phyloP scores from a whole-genome alignment of 2,797 vertebrate species.

The Peromyscus nudipes region DNA sequence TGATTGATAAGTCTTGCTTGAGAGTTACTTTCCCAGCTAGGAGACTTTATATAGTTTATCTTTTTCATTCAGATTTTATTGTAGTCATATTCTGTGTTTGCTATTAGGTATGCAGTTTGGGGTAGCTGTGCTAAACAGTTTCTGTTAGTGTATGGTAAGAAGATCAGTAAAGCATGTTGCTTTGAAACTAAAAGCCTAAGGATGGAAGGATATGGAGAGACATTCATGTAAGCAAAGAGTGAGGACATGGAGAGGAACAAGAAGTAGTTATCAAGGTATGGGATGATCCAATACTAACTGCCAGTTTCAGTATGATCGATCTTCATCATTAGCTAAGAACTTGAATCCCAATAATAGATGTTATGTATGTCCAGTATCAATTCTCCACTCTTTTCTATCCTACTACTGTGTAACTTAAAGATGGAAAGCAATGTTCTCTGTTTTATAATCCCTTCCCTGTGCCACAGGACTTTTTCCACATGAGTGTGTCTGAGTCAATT shows the following conservation, averaged over 20 bases:
- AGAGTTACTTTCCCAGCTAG: slow-evolving; percentile 1
- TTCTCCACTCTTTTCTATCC: background rate
- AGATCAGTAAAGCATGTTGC: background rate
- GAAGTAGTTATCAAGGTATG: background rate
- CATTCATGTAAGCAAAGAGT: background rate
- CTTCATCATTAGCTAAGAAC: background rate
- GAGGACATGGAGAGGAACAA: background rate
- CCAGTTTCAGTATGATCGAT: background rate
- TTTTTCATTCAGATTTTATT: background rate
- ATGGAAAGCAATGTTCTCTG: background rate
- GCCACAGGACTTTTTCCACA: background rate
- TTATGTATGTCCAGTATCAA: background rate
- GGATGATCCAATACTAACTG: background rate
- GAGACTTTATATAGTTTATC: background rate
- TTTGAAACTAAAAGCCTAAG: background rate
- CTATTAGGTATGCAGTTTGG: background rate
- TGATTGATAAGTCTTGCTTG: background rate
- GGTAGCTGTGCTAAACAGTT: background rate
- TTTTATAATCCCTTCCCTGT: background rate
- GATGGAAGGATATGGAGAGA: background rate
- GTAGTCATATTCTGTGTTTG: background rate
- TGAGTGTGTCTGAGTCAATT: background rate
- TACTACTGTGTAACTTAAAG: background rate
- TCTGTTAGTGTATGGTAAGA: background rate
- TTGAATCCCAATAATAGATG: background rate